phyloP scores from a whole-genome alignment of 2,797 vertebrate species.

The Sebastiscus tertius region DNA sequence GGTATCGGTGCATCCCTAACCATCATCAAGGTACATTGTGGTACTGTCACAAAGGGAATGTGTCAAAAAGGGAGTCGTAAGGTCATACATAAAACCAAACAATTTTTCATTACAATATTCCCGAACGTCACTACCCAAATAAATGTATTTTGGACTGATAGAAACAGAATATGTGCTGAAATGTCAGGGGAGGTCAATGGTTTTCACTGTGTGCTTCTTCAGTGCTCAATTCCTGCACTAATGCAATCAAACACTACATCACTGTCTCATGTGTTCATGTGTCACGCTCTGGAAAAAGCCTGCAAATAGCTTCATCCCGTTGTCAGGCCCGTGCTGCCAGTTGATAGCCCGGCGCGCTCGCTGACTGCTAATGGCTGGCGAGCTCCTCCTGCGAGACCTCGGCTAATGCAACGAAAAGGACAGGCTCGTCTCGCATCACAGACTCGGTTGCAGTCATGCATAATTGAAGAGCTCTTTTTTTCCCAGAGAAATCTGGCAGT shows the following conservation, averaged over 20 bases:
- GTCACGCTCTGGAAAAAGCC: not conserved
- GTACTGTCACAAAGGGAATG: too few relatives aligned
- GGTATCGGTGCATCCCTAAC: too few relatives aligned
- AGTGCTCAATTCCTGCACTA: not conserved
- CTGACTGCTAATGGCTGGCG: constrained; percentile 7
- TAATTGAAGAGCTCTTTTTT: constrained; percentile 48
- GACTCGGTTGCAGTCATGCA: constrained; percentile 47
- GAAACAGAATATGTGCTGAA: not conserved
- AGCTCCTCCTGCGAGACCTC: constrained; percentile 22
- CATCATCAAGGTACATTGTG: too few relatives aligned
- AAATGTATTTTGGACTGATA: not conserved
- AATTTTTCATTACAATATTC: too few relatives aligned
- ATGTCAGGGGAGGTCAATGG: not conserved
- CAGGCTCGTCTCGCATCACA: constrained; percentile 17
- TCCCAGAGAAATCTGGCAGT: constrained; percentile 26
- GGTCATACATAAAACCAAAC: too few relatives aligned
- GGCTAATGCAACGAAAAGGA: not conserved
- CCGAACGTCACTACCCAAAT: not conserved
- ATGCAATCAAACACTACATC: not conserved
- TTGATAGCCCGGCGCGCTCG: not conserved
- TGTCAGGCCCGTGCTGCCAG: not conserved
- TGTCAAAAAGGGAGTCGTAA: accelerated
- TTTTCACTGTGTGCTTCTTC: not conserved
- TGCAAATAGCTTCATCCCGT: constrained; percentile 73
- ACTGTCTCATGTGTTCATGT: not conserved